Conservation (phyloP, 2,113 vertebrate genomes). For the Pluvialis apricaria region DNA sequence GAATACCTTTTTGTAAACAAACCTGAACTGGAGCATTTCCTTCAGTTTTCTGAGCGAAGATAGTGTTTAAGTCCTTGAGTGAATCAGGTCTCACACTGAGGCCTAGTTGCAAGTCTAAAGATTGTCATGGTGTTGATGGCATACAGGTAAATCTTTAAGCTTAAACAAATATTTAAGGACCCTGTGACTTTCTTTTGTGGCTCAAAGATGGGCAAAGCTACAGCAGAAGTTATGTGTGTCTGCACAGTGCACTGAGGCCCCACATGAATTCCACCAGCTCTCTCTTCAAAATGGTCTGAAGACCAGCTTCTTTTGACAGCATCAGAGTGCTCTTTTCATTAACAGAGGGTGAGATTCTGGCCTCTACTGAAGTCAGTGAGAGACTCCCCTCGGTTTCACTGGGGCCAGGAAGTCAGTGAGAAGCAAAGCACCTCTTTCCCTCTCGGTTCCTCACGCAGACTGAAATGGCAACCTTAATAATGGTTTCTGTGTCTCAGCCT, state of each 20-base stretch:
- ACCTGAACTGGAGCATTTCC: background rate
- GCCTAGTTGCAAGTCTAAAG: background rate
- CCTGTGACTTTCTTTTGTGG: background rate
- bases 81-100: background rate
- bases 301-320: background rate
- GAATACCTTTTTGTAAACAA: background rate
- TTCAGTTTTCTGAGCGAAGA: background rate
- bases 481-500: constrained; percentile 74
- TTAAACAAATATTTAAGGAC: background rate
- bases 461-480: background rate
- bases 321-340: background rate
- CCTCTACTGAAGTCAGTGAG: background rate
- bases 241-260: background rate
- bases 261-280: background rate
- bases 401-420: background rate
- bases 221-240: background rate
- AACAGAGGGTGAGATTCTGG: background rate
- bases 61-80: background rate
- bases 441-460: background rate
- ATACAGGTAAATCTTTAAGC: background rate
- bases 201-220: background rate
- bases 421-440: background rate
- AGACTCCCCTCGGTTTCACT: background rate
- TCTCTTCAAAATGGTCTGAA: background rate
- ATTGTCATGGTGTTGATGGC: background rate